phyloP scores from a whole-genome alignment of 92 coral and sea anemone genomes.

The Parazoanthus darwini region DNA sequence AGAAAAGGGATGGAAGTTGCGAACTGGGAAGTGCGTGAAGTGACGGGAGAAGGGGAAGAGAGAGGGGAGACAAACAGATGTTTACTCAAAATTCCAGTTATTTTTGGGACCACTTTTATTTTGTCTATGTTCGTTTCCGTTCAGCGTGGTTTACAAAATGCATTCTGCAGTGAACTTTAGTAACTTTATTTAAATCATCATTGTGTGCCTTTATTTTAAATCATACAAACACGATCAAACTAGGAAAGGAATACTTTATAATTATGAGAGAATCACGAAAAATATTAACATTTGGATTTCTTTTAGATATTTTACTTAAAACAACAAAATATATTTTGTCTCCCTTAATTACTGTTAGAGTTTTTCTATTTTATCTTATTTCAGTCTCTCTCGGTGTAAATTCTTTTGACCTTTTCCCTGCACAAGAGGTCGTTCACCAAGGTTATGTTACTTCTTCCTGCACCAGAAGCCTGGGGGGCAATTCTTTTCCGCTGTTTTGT shows the following conservation, averaged over 20 bases:
- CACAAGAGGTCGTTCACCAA: background rate
- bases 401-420: background rate
- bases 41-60: too few relatives aligned
- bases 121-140: slow-evolving; percentile 1
- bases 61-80: too few relatives aligned
- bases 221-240: background rate
- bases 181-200: slow-evolving; percentile 1
- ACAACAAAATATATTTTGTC: slow-evolving; percentile 34
- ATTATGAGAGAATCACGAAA: background rate
- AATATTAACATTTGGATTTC: background rate
- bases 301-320: background rate
- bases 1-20: too few relatives aligned
- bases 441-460: slow-evolving; percentile 34
- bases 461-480: slow-evolving; percentile 82
- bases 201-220: background rate
- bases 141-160: background rate
- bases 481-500: slow-evolving; percentile 43
- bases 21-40: too few relatives aligned
- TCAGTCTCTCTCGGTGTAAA: background rate
- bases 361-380: background rate
- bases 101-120: slow-evolving; percentile 28
- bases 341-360: slow-evolving; percentile 29
- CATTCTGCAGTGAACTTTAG: background rate
- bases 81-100: background rate
- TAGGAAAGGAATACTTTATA: background rate